phyloP scores from a whole-genome alignment of 2,888 invertebrate species.

The Blera fallax region DNA sequence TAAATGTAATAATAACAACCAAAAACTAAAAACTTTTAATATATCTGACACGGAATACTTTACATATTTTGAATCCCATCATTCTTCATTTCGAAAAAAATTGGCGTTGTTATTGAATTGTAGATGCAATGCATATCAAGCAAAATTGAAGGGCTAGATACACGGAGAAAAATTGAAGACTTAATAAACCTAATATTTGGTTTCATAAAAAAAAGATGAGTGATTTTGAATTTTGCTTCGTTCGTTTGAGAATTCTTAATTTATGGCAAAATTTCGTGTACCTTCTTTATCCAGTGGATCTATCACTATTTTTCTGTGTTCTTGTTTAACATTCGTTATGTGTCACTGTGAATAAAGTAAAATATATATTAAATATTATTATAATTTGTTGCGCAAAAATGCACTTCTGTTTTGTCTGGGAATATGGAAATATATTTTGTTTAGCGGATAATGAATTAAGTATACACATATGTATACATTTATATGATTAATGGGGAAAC shows the following conservation, averaged over 20 bases:
- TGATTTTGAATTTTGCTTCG: neutral
- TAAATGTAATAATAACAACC: conserved; percentile 35
- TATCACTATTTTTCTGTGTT: neutral
- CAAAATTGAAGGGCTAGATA: neutral
- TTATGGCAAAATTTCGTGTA: neutral
- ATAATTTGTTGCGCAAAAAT: conserved; percentile 1
- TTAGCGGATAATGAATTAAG: neutral
- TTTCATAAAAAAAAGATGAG: neutral
- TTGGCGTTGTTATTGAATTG: neutral
- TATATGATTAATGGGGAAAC: neutral
- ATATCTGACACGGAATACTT: neutral
- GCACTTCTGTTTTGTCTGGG: conserved; percentile 7
- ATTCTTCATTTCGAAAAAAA: neutral
- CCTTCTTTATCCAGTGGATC: neutral
- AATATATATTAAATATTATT: neutral
- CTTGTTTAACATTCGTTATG: neutral
- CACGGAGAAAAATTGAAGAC: neutral
- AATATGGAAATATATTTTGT: conserved; percentile 6
- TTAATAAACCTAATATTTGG: conserved; percentile 11
- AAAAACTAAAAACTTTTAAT: neutral
- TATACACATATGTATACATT: conserved; percentile 16
- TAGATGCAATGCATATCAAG: conserved; percentile 1
- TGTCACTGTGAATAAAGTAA: conserved; percentile 5
- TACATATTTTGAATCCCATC: neutral
- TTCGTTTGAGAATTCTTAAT: neutral